Base-by-base conservation (phyloP, 2,888 invertebrate genomes). In the Sinotaia quadrata region DNA sequence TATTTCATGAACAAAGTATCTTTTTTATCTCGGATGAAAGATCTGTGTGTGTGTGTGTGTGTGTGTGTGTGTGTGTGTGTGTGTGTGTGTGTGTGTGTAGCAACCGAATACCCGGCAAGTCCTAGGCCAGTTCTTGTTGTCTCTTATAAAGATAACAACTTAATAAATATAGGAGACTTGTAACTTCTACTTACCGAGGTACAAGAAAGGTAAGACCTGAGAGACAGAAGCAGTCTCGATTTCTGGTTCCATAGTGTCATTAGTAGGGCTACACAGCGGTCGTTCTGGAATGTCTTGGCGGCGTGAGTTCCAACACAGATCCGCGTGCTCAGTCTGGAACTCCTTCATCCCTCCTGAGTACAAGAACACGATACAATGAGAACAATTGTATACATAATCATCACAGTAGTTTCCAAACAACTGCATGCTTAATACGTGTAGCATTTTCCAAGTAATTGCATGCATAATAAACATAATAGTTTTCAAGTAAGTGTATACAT, bases 181-280 rank as follows among this genome's bases (percentile, higher is more conserved):
- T n/a, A n/a, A n/a, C n/a, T n/a, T n/a, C n/a, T 47, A 74, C 84
- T 75, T 75, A 87, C 87, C 95, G 79, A 95, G 91, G 88, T 93
- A 93, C 77, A 95, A 90, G 89, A 93, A 94, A 61, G 94, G 94
- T 80, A 95, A 90, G 65, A 95, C 93, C 85, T 93, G 91, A 71
- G 94, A 93, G 74, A 94, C 92, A 24, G 93, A 93, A 86, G 93
- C 93, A 76, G 91, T 92, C 89, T 94, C 94, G 79, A 89, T 88
- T 68, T 87, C 87, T 41, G 83, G 80, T 74, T 84, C 80, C 49
- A 82, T 77, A 73, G 84, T 51, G 83, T 80, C 78, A 79, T 85
- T 80, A 82, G 88, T 89, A 80, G 78, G 88, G 81, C 83, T 89
- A 84, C 75, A 88, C 79, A 92, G 90, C 67, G 93, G 89, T 10